Percentiles rank a stretch among this genome's conserved stretches.
These are phyloP conservation scores for Sisor rabdophorus DNA, from an alignment of 2,113 vertebrate genomes.

Conservation along the genomic window DNA sequence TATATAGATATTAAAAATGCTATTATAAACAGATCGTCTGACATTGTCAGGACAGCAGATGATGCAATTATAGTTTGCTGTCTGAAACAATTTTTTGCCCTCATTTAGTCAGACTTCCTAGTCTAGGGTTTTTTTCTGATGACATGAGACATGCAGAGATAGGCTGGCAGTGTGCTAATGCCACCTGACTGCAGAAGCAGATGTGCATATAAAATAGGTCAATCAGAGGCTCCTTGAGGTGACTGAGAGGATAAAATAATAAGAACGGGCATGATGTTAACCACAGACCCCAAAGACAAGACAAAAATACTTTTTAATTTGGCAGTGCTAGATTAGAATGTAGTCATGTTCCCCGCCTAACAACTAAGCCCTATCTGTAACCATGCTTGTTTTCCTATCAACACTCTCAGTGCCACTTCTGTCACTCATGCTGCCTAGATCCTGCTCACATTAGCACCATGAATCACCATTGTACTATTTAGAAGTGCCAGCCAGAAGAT, in stretches of 20 bases:
- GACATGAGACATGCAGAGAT: constrained; percentile 42
- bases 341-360: constrained; percentile 2
- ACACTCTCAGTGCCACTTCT: constrained; percentile 31
- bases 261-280: constrained; percentile 19
- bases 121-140: constrained; percentile 31
- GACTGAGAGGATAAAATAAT: constrained; percentile 37
- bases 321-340: background rate
- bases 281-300: constrained; percentile 23
- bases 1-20: constrained; percentile 3
- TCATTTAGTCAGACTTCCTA: constrained; percentile 37
- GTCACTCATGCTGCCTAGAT: constrained; percentile 23
- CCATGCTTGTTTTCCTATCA: constrained; percentile 29
- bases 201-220: constrained; percentile 49
- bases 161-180: constrained; percentile 46
- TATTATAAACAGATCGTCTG: constrained; percentile 11
- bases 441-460: constrained; percentile 40
- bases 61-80: constrained; percentile 46
- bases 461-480: constrained; percentile 47
- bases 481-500: constrained; percentile 35
- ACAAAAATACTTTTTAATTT: constrained; percentile 24
- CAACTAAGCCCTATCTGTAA: constrained; percentile 31
- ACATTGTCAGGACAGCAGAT: constrained; percentile 31
- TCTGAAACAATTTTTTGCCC: constrained; percentile 36
- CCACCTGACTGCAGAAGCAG: constrained; percentile 47
- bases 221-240: constrained; percentile 36